Conservation (phyloP, 2,113 vertebrate species). For the Poicephalus meyeri region DNA sequence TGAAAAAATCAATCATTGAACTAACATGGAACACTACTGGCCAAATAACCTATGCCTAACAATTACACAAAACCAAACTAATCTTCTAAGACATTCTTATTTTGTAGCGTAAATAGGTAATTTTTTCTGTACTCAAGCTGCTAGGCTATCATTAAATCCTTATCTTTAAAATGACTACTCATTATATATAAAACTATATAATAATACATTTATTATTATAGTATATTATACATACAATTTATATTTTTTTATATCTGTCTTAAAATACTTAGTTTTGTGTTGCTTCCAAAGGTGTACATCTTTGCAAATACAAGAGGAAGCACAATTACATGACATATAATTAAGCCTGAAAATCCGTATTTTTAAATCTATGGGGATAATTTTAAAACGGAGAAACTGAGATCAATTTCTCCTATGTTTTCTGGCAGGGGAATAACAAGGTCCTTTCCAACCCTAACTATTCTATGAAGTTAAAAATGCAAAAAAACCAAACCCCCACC, state of each 20-base stretch:
- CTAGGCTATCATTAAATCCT: neutral
- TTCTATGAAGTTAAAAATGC: neutral
- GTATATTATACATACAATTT: neutral
- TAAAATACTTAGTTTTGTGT: neutral
- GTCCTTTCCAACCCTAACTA: neutral
- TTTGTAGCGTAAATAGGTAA: neutral
- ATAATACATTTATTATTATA: neutral
- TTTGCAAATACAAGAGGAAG: neutral
- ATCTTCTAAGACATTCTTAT: neutral
- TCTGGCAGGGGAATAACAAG: neutral
- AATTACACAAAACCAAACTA: neutral
- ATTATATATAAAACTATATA: neutral
- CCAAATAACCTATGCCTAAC: neutral
- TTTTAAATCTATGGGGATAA: neutral
- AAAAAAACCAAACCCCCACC: neutral
- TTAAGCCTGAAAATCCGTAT: neutral
- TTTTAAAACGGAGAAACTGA: neutral
- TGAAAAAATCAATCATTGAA: conserved; percentile 4
- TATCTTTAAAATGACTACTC: neutral
- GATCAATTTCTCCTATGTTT: neutral
- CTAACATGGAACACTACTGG: neutral
- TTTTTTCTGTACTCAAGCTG: neutral
- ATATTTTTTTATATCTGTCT: neutral
- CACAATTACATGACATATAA: neutral
- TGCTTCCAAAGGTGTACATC: neutral